These are phyloP conservation scores for Montipora cactus DNA, from an alignment of 64 coral and sea anemone genomes.

Conservation along the genomic window DNA sequence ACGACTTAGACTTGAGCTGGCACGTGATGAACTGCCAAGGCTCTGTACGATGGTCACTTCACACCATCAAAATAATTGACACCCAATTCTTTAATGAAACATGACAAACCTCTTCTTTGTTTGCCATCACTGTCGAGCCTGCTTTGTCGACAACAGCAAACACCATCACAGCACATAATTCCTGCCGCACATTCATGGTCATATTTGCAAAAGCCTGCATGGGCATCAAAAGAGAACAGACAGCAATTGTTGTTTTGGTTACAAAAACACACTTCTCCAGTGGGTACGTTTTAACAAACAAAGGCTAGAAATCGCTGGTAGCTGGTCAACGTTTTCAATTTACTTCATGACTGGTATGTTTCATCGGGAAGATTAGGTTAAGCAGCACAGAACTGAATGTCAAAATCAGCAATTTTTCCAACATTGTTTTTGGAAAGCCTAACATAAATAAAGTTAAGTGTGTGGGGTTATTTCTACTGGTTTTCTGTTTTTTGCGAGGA, in stretches of 20 bases:
- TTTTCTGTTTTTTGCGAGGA: too few relatives aligned
- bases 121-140: conserved; percentile 83
- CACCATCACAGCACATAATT: conserved; percentile 98
- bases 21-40: neutral
- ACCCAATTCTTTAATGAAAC: neutral
- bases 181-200: conserved; percentile 91
- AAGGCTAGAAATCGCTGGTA: too few relatives aligned
- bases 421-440: too few relatives aligned
- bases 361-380: too few relatives aligned
- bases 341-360: too few relatives aligned
- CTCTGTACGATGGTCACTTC: neutral
- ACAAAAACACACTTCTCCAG: neutral
- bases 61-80: neutral
- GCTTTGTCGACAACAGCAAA: conserved; percentile 97
- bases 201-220: conserved; percentile 97
- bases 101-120: conserved; percentile 88
- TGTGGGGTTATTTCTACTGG: too few relatives aligned
- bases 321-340: too few relatives aligned
- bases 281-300: too few relatives aligned
- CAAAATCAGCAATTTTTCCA: too few relatives aligned
- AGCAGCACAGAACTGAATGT: too few relatives aligned
- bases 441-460: too few relatives aligned
- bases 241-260: neutral
- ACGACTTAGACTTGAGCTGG: too few relatives aligned
- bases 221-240: neutral